phyloP scores from a whole-genome alignment of 2,113 vertebrate species.

The Delphinapterus leucas region DNA sequence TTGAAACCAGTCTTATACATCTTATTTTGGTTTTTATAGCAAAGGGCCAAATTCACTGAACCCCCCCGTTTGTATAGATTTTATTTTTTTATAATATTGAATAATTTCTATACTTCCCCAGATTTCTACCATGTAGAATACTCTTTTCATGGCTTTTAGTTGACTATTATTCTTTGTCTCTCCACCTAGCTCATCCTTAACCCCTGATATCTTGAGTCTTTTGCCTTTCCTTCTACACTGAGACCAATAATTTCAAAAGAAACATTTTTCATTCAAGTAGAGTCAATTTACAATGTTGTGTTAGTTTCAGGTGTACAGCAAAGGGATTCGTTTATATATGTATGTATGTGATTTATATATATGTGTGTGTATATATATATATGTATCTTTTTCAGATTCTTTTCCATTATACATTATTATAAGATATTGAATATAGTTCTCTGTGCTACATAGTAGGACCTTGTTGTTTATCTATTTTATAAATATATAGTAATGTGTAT shows the following conservation, averaged over 20 bases:
- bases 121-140: too few species aligned
- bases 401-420: background rate
- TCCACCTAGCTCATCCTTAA: too few species aligned
- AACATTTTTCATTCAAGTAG: background rate
- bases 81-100: background rate
- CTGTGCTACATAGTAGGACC: fast-evolving
- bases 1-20: too few species aligned
- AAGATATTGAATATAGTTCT: background rate
- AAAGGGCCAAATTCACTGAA: background rate
- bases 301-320: background rate
- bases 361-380: fast-evolving
- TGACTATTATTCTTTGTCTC: too few species aligned
- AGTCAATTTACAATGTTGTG: too few species aligned
- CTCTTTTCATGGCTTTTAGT: too few species aligned
- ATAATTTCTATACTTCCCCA: background rate
- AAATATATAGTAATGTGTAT: too few species aligned
- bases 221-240: background rate
- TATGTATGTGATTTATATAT: too few species aligned
- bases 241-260: background rate
- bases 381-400: background rate
- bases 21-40: background rate
- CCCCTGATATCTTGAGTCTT: background rate
- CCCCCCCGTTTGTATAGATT: background rate
- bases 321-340: background rate
- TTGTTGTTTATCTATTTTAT: background rate